These are phyloP conservation scores for Morus bassanus DNA, from an alignment of 2,797 vertebrate genomes.

Conservation along the genomic window DNA sequence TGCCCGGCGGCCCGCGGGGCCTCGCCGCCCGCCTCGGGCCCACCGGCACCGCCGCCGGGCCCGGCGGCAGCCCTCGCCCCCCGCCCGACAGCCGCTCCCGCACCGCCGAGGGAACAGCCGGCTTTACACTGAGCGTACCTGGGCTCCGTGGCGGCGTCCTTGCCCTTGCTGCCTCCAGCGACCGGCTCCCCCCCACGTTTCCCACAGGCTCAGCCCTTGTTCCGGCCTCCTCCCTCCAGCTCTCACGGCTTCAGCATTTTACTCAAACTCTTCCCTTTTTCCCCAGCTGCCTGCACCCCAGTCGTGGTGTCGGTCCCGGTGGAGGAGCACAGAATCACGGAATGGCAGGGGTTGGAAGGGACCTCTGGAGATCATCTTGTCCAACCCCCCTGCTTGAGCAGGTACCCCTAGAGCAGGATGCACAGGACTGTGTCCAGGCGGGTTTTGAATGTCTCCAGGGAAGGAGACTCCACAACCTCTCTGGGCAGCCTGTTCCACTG, in stretches of 20 bases:
- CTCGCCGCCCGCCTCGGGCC: neutral
- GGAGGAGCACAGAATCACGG: neutral
- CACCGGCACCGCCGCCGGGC: neutral
- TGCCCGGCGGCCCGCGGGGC: neutral
- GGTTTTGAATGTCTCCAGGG: no score
- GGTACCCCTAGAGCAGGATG: no score
- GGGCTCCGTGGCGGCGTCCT: no score
- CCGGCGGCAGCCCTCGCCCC: neutral
- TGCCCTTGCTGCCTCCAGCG: fast-evolving
- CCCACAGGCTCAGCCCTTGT: neutral
- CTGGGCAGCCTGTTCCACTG: no score
- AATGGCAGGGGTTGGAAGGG: no score
- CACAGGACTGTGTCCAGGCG: no score
- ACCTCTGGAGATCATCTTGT: no score
- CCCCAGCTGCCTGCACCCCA: neutral
- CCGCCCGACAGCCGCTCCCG: neutral
- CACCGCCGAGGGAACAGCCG: neutral
- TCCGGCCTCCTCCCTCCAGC: neutral
- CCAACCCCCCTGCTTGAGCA: no score
- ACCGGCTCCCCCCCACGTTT: fast-evolving
- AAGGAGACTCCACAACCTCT: no score
- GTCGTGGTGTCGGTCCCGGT: neutral
- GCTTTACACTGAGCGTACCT: fast-evolving
- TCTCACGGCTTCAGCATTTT: fast-evolving
- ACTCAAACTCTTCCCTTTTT: neutral